phyloP scores from a whole-genome alignment of 2,888 invertebrate species.

The Clepsis dumicolana region DNA sequence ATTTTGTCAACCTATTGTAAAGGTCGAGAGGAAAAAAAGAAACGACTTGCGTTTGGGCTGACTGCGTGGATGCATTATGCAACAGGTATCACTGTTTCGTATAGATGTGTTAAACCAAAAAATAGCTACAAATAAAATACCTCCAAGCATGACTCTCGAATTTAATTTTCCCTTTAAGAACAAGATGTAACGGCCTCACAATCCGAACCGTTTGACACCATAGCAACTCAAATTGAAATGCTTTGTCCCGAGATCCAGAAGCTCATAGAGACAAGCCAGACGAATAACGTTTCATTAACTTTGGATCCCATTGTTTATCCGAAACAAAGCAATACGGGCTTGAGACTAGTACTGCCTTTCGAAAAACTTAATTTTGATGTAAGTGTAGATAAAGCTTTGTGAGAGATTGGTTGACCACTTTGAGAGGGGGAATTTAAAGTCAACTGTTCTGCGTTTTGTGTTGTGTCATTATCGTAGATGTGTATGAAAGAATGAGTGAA shows the following conservation, averaged over 20 bases:
- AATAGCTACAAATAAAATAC: background rate
- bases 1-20: too few species aligned
- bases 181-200: background rate
- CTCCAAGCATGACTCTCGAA: background rate
- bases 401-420: background rate
- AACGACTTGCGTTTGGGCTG: too few species aligned
- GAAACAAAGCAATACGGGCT: constrained; percentile 18
- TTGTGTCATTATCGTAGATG: too few species aligned
- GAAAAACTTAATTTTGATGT: background rate
- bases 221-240: constrained; percentile 4
- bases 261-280: constrained; percentile 14
- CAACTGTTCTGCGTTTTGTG: too few species aligned
- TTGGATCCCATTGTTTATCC: constrained; percentile 19
- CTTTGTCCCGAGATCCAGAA: constrained; percentile 18
- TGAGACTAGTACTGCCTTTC: background rate
- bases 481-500: too few species aligned
- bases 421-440: too few species aligned
- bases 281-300: constrained; percentile 27
- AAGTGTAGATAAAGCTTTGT: background rate
- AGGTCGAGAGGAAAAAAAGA: too few species aligned
- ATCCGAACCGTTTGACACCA: constrained; percentile 17
- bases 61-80: too few species aligned
- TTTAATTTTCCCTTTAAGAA: constrained; percentile 2
- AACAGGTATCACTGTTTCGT: too few species aligned
- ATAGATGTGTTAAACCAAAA: too few species aligned